Conservation (phyloP, 2,888 invertebrate species). For the Dolomedes plantarius region DNA sequence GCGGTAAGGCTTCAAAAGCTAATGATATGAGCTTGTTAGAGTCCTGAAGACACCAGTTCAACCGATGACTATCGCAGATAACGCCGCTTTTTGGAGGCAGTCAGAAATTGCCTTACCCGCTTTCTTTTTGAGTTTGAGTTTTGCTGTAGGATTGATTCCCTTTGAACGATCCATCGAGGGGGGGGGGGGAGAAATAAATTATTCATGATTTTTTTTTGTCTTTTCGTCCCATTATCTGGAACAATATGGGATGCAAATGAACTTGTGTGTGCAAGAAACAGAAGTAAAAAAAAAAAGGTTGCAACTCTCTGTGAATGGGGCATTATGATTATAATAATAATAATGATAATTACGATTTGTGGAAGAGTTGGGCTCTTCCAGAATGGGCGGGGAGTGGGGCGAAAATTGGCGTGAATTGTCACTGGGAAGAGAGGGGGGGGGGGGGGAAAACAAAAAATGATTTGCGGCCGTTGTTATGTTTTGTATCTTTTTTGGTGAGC, state of each 20-base stretch:
- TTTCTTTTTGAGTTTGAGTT: neutral
- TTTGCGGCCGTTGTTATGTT: neutral
- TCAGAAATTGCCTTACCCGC: neutral
- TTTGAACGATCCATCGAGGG: neutral
- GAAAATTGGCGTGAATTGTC: neutral
- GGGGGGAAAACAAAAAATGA: neutral
- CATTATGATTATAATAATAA: conserved; percentile 2
- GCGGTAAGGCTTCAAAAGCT: conserved; percentile 62
- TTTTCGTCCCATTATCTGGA: neutral
- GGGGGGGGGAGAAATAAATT: conserved; percentile 50
- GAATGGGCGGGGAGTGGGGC: no score
- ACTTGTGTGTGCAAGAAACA: neutral
- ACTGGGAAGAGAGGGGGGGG: neutral
- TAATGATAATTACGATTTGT: neutral
- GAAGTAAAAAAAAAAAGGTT: no score
- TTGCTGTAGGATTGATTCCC: no score
- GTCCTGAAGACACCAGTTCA: neutral
- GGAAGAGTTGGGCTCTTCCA: neutral
- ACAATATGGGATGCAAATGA: conserved; percentile 13
- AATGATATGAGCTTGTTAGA: conserved; percentile 61
- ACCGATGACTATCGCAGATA: conserved; percentile 38
- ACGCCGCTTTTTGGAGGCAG: neutral
- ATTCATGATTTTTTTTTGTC: conserved; percentile 54
- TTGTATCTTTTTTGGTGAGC: no score
- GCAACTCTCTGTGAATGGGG: neutral